phyloP scores from a whole-genome alignment of 2,113 vertebrate species.

The Lampris incognitus region DNA sequence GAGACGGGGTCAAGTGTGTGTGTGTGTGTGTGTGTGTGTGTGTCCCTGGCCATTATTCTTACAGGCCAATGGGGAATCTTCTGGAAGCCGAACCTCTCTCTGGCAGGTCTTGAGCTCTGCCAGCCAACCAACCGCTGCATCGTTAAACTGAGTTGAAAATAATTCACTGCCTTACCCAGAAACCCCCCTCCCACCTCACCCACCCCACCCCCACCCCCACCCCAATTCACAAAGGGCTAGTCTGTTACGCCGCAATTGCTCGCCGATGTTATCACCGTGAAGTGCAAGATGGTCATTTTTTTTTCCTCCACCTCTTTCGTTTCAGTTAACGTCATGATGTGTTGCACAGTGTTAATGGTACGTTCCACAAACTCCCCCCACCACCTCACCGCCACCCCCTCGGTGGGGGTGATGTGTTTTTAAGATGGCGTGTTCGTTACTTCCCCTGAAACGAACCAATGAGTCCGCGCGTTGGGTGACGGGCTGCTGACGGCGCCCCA shows the following conservation, averaged over 20 bases:
- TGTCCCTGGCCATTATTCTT: conserved; percentile 57
- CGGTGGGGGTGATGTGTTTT: background rate
- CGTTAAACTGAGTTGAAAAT: conserved; percentile 75
- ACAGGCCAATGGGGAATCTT: conserved; percentile 40
- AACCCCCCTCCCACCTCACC: conserved; percentile 3
- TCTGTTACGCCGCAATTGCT: conserved; percentile 31
- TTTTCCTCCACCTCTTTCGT: conserved; percentile 6
- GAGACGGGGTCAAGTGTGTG: conserved; percentile 72
- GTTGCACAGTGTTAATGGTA: background rate
- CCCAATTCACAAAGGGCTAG: conserved; percentile 38
- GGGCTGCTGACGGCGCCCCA: no score
- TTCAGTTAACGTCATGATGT: background rate
- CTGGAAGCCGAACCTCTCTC: conserved; percentile 58
- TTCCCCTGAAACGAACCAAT: no score
- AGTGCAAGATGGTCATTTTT: conserved; percentile 27
- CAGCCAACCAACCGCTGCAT: conserved; percentile 58
- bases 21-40: conserved; percentile 43
- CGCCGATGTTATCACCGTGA: conserved; percentile 26
- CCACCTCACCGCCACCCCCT: background rate
- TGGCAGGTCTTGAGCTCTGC: conserved; percentile 46
- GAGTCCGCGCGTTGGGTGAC: no score
- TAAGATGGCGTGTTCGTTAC: conserved; percentile 12
- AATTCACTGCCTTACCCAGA: conserved; percentile 35
- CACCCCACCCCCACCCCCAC: no score
- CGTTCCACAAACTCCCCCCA: background rate